Percentiles rank a stretch among this genome's conserved stretches.
Evolutionary conservation across 2,113 vertebrate genomes (phyloP).

Genomic region (Leucosticte australis): DNA sequence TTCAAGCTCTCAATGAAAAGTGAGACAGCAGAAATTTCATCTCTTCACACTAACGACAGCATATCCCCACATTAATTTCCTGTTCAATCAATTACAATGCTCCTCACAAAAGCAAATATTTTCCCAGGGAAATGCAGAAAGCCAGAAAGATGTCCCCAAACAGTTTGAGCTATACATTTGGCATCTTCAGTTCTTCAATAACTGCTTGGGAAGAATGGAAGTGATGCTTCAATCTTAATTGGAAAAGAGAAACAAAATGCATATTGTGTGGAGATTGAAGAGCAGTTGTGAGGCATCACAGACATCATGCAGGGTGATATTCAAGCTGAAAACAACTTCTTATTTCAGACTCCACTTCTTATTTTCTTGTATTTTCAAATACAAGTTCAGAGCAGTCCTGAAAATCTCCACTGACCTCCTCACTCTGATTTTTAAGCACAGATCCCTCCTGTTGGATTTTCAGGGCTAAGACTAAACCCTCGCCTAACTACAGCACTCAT

Average conservation of each 20-base stretch:
- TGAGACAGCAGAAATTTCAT: slow-evolving; percentile 15
- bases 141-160: background rate
- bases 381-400: background rate
- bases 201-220: background rate
- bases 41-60: background rate
- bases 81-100: slow-evolving; percentile 39
- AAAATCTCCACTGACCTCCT: background rate
- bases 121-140: background rate
- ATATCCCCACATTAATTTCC: slow-evolving; percentile 19
- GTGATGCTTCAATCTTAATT: background rate
- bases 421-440: background rate
- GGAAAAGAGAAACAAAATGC: background rate
- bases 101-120: background rate
- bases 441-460: background rate
- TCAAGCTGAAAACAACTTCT: background rate
- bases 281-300: background rate
- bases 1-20: background rate
- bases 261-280: background rate
- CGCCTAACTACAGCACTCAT: background rate
- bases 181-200: background rate
- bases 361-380: background rate
- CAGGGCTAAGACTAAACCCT: background rate
- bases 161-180: background rate
- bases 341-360: background rate
- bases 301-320: background rate